Evolutionary conservation across 2,797 vertebrate genomes (phyloP).

Genomic region (Australoheros facetus): DNA sequence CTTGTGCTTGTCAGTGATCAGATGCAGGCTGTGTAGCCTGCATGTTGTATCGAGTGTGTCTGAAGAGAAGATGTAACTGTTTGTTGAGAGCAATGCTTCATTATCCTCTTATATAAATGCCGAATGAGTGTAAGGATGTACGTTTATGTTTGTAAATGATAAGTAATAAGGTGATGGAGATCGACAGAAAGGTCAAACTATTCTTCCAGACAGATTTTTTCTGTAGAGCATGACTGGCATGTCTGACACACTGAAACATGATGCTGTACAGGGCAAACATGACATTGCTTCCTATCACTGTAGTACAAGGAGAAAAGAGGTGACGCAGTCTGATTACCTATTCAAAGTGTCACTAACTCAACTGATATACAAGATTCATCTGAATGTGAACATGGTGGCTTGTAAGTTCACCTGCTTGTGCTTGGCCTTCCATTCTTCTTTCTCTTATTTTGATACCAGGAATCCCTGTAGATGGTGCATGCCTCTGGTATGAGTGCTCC

Average conservation of each 20-base stretch:
- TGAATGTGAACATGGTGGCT: constrained; percentile 1
- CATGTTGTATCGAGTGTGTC: neutral
- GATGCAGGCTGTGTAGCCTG: constrained; percentile 3
- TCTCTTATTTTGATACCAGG: constrained; percentile 22
- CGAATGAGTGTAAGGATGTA: neutral
- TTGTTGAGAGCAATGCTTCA: neutral
- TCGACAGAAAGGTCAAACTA: neutral
- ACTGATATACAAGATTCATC: constrained; percentile 37
- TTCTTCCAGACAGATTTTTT: neutral
- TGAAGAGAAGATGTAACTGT: constrained; percentile 14
- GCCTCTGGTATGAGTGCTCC: constrained; percentile 14
- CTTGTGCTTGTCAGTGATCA: constrained; percentile 3
- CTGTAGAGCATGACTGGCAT: constrained; percentile 2
- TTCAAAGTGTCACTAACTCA: constrained; percentile 43
- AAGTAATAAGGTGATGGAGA: neutral
- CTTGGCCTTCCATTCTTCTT: constrained; percentile 8
- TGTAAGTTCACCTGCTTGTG: constrained; percentile 5
- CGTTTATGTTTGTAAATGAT: accelerated
- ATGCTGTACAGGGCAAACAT: constrained; percentile 9
- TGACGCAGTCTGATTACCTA: constrained; percentile 42
- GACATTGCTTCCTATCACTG: constrained; percentile 22
- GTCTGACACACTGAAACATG: constrained; percentile 20
- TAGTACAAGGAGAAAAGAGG: constrained; percentile 10
- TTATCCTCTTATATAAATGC: neutral
- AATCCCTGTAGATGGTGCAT: constrained; percentile 11